Percentiles rank a stretch among this genome's conserved stretches.
These are phyloP conservation scores for Hydraecia micacea DNA, from an alignment of 2,888 invertebrate species.

Conservation along the genomic window DNA sequence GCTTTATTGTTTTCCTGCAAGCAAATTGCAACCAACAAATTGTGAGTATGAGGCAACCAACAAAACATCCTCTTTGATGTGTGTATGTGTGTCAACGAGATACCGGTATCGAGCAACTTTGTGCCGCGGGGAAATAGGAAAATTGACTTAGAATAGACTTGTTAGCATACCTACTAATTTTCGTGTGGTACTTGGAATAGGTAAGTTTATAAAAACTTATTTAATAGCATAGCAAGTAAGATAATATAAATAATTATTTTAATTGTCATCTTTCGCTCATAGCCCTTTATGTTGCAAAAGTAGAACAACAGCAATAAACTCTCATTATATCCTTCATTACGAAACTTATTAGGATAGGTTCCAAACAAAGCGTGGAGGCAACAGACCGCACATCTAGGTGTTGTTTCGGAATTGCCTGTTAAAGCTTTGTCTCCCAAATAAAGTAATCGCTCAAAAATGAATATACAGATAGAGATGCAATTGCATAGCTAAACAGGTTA, in stretches of 20 bases:
- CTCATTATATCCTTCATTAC: slow-evolving; percentile 35
- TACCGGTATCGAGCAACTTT: slow-evolving; percentile 45
- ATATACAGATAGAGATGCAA: not conserved
- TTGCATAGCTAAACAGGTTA: slow-evolving; percentile 58
- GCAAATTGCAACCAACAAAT: slow-evolving; percentile 64
- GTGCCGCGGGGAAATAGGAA: slow-evolving; percentile 56
- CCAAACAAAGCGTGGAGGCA: slow-evolving; percentile 3
- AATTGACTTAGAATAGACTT: slow-evolving; percentile 51
- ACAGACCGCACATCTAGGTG: not conserved
- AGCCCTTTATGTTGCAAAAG: slow-evolving; percentile 20
- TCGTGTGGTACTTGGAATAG: slow-evolving; percentile 22
- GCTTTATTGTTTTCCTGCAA: slow-evolving; percentile 72
- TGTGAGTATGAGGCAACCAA: slow-evolving; percentile 59
- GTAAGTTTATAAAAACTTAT: not conserved
- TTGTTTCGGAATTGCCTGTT: not conserved
- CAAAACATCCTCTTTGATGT: slow-evolving; percentile 41
- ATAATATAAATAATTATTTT: slow-evolving; percentile 26
- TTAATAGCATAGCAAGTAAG: slow-evolving; percentile 2
- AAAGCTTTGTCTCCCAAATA: slow-evolving; percentile 10
- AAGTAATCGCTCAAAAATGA: not conserved
- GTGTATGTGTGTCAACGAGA: slow-evolving; percentile 61
- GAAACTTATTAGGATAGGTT: slow-evolving; percentile 1
- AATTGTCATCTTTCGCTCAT: slow-evolving; percentile 19
- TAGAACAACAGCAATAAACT: slow-evolving; percentile 13
- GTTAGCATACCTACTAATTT: slow-evolving; percentile 50